Conservation (phyloP, 2,888 invertebrate species). For the Nysson spinosus region DNA sequence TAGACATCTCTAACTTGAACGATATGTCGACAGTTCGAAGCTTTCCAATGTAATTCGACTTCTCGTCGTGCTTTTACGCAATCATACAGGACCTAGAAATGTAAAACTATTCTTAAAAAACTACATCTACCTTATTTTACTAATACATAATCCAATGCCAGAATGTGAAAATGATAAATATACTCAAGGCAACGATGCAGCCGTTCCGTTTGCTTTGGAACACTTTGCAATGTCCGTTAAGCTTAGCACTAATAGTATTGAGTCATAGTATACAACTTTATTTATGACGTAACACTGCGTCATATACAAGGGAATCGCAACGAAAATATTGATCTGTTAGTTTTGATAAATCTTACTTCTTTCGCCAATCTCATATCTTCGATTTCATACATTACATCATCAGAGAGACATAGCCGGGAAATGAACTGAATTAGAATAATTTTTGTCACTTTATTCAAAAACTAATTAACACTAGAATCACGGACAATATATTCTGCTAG, state of each 20-base stretch:
- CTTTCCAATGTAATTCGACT: slow-evolving; percentile 97
- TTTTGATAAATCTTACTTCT: not conserved
- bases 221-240: not conserved
- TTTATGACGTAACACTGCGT: not conserved
- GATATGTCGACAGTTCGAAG: slow-evolving; percentile 93
- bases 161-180: too few species aligned
- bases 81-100: slow-evolving; percentile 88
- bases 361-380: not conserved
- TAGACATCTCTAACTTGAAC: slow-evolving; percentile 96
- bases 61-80: slow-evolving; percentile 95
- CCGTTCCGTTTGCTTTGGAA: too few species aligned
- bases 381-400: too few species aligned
- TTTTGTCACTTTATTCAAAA: too few species aligned
- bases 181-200: too few species aligned
- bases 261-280: not conserved
- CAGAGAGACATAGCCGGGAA: too few species aligned
- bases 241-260: too few species aligned
- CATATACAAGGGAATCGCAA: not conserved
- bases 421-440: too few species aligned
- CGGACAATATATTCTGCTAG: too few species aligned
- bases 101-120: not conserved
- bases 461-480: too few species aligned
- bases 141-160: too few species aligned
- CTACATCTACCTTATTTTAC: too few species aligned
- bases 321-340: not conserved